Percentiles rank a stretch among this genome's conserved stretches.
Evolutionary conservation across 2,797 vertebrate species (phyloP).

Genomic region (Macropus fuliginosus): DNA sequence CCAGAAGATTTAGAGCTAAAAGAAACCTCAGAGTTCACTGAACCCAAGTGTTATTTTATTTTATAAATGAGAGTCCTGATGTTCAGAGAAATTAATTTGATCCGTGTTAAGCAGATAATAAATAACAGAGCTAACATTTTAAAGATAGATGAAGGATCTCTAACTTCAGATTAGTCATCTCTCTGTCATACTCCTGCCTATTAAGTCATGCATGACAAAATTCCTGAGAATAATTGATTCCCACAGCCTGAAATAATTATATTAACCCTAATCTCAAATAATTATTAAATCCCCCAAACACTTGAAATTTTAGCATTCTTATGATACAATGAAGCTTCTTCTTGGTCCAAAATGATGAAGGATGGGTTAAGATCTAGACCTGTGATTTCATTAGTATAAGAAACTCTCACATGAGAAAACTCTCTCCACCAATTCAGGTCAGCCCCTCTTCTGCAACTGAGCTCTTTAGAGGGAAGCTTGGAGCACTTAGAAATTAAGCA

Average conservation of each 20-base stretch:
- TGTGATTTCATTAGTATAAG: not conserved
- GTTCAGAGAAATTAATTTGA: not conserved
- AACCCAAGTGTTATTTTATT: not conserved
- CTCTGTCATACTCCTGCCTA: not conserved
- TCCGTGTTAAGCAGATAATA: not conserved
- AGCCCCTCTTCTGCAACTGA: not conserved
- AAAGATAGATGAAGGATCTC: not conserved
- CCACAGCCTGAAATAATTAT: not conserved
- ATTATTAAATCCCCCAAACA: not conserved
- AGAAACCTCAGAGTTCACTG: not conserved
- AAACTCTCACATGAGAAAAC: not conserved
- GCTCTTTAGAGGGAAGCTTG: not conserved
- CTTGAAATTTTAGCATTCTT: not conserved
- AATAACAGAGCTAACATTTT: not conserved
- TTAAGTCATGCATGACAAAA: not conserved
- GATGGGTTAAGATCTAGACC: not conserved
- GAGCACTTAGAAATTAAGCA: not conserved
- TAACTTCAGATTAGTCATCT: not conserved
- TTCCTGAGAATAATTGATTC: not conserved
- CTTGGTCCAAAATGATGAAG: not conserved
- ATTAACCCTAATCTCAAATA: not conserved
- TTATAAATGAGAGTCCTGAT: not conserved
- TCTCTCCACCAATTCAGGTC: not conserved
- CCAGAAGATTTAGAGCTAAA: not conserved
- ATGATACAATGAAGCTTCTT: not conserved